Evolutionary conservation across 2,888 invertebrate genomes (phyloP), one percentile per base, ranked within the genome.

Genomic region (Trachelus troglodyta): DNA sequence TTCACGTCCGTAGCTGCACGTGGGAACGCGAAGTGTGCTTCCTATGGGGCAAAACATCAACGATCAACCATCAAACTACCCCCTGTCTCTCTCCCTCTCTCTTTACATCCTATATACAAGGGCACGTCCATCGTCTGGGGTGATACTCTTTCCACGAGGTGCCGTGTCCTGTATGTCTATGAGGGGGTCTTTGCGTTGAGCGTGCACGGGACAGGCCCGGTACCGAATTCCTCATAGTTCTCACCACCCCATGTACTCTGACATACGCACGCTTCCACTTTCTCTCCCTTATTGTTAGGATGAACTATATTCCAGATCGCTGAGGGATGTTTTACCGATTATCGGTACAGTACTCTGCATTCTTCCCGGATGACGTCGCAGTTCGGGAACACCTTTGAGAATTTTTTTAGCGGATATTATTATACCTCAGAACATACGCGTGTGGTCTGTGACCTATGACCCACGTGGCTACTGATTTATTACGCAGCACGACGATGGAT

Each of bases 1-100:
- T 83, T 83, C 83, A 83, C 83, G 81, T 81, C 76, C 81, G 84
- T 85, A 84, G 40, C 40, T 37, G 83, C 88, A 90, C 90, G 90
- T 90, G 90, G 90, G 90, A 90, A 89, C 88, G 77, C 83, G 81
- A 87, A 87, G 89, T 89, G 88, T 89, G 90, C 86, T 84, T 84
- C 78, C 82, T 81, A 83, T 82, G 85, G 87, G 83, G 84, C 83
- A 81, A 87, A 87, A 87, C 87, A 87, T 87, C 87, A 86, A 87
- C 86, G 87, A 87, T 87, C 87, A 83, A 79, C 35, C 68, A 76
- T 69, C 78, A 76, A 87, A 83, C 85, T 81, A 73, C 78, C 79
- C 74, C 75, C 74, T 74, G 74, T 74, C 74, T n/a, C 71, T 31
- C 31, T 69, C 69, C 69, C 31, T 69, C 69, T 33, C 31, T 69